These are phyloP conservation scores for Ceuthmochares aereus DNA, from an alignment of 2,113 vertebrate genomes.

Conservation along the genomic window DNA sequence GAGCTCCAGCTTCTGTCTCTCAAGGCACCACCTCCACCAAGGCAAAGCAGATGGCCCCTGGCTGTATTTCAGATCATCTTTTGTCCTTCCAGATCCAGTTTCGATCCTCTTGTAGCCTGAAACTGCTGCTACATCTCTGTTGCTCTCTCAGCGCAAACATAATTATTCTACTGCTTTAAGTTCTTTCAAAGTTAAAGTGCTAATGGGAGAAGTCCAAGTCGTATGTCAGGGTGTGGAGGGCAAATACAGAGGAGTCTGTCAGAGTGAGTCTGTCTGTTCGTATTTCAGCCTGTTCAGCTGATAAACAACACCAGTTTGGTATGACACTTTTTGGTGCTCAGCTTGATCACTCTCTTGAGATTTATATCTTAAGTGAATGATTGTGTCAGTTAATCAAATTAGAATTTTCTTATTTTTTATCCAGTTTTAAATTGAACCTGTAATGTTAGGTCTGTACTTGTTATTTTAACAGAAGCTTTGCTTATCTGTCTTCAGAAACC, in stretches of 20 bases:
- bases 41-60: neutral
- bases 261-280: neutral
- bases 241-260: neutral
- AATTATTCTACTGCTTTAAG: accelerated
- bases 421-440: neutral
- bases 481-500: neutral
- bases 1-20: too few species aligned
- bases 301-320: neutral
- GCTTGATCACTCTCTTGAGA: neutral
- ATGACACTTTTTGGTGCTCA: neutral
- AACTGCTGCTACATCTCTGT: neutral
- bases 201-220: neutral
- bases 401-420: neutral
- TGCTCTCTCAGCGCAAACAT: neutral
- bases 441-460: neutral
- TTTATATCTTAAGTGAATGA: neutral
- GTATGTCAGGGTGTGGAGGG: neutral
- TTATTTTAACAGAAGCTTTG: neutral
- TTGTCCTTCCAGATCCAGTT: neutral
- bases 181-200: neutral
- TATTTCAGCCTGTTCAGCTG: neutral
- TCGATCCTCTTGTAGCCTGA: neutral
- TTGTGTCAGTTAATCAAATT: neutral
- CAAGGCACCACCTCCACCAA: neutral
- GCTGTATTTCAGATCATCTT: neutral